These are phyloP conservation scores for Anser cygnoides DNA, from an alignment of 2,113 vertebrate species.

Conservation along the genomic window DNA sequence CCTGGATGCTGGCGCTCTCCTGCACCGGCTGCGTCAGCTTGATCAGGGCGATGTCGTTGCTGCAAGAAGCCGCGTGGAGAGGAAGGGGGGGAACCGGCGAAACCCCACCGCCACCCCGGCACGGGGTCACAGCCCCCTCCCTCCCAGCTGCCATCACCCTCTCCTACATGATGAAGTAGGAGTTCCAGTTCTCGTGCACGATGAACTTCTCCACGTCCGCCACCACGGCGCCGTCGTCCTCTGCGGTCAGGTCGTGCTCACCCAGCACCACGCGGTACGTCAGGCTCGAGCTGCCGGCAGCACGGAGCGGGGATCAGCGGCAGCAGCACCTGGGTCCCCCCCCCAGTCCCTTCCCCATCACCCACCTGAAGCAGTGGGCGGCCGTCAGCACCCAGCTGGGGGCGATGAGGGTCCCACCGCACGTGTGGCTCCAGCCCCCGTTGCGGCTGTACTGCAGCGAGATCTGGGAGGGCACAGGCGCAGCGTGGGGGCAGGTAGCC, in stretches of 20 bases:
- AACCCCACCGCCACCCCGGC: too few relatives aligned
- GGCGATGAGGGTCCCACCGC: slow-evolving; percentile 86
- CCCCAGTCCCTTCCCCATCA: neutral
- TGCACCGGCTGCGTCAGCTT: slow-evolving; percentile 79
- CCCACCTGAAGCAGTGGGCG: slow-evolving; percentile 90
- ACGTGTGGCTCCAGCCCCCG: slow-evolving; percentile 81
- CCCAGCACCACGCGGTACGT: slow-evolving; percentile 90
- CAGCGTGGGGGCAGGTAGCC: neutral
- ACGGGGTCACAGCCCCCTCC: too few relatives aligned
- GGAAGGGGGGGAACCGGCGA: too few relatives aligned
- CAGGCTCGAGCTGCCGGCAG: slow-evolving; percentile 48
- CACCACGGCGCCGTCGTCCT: slow-evolving; percentile 71
- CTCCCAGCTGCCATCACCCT: too few relatives aligned
- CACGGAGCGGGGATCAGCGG: neutral
- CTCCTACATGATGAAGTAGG: slow-evolving; percentile 63
- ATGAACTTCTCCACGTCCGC: slow-evolving; percentile 81
- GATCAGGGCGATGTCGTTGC: slow-evolving; percentile 92
- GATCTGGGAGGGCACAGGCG: slow-evolving; percentile 69
- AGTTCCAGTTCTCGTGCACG: slow-evolving; percentile 88
- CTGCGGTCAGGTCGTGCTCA: slow-evolving; percentile 79
- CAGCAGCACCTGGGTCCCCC: rapidly evolving
- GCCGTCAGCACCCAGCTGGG: slow-evolving; percentile 86
- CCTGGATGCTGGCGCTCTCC: slow-evolving; percentile 71
- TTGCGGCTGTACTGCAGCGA: slow-evolving; percentile 84
- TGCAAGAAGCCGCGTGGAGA: slow-evolving; percentile 31